Conservation (phyloP, 2,888 invertebrate genomes). For the Acleris laterana region DNA sequence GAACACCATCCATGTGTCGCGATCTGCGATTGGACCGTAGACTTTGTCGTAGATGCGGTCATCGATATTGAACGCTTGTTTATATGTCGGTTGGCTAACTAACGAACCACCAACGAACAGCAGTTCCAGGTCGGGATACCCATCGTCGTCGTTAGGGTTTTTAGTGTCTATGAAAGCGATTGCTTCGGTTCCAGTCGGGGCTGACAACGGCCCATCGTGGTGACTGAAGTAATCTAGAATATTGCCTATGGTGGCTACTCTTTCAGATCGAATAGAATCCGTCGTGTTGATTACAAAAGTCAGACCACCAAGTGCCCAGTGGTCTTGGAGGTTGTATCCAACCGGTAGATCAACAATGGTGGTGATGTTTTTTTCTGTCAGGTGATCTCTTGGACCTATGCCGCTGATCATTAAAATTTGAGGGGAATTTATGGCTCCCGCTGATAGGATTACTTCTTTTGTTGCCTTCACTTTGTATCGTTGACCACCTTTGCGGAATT, state of each 20-base stretch:
- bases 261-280: conserved; percentile 85
- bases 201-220: conserved; percentile 69
- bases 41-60: conserved; percentile 72
- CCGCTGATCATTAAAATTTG: conserved; percentile 93
- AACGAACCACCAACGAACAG: conserved; percentile 83
- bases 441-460: conserved; percentile 90
- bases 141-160: conserved; percentile 63
- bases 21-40: conserved; percentile 66
- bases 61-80: conserved; percentile 64
- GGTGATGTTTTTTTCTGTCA: conserved; percentile 83
- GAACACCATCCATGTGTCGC: conserved; percentile 81
- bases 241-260: conserved; percentile 63
- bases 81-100: conserved; percentile 63
- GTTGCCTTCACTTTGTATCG: conserved; percentile 74
- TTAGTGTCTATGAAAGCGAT: conserved; percentile 83
- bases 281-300: conserved; percentile 88
- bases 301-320: conserved; percentile 88
- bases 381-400: conserved; percentile 87
- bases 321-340: conserved; percentile 92
- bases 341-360: conserved; percentile 86
- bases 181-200: conserved; percentile 72
- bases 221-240: conserved; percentile 82
- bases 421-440: conserved; percentile 91
- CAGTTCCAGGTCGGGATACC: conserved; percentile 85
- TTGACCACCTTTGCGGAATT: conserved; percentile 80